Percentiles rank a stretch among this genome's conserved stretches.
Evolutionary conservation across 1,140 invertebrate species (phyloP).

Genomic region (Stegodyphus dumicola): DNA sequence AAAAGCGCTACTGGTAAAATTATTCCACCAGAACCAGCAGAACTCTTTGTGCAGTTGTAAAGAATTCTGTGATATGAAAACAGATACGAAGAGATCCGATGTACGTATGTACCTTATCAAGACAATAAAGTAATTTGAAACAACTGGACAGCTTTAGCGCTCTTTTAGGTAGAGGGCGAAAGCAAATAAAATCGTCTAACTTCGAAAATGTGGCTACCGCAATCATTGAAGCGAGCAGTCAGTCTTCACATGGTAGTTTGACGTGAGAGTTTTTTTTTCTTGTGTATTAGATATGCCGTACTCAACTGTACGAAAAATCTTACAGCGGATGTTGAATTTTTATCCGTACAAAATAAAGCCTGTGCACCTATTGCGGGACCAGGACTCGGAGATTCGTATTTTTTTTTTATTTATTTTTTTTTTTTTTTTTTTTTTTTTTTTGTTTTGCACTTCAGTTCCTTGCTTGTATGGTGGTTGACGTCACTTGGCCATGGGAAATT

Average conservation of each 20-base stretch:
- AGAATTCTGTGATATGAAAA: neutral
- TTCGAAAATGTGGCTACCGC: slow-evolving; percentile 1
- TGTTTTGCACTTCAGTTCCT: neutral
- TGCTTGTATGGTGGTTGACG: neutral
- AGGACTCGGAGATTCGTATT: neutral
- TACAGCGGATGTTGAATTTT: neutral
- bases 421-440: too few species aligned
- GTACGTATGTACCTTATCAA: neutral
- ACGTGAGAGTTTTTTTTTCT: neutral
- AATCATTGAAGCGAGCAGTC: neutral
- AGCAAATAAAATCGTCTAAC: neutral
- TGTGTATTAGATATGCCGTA: slow-evolving; percentile 7
- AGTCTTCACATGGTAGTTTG: slow-evolving; percentile 3
- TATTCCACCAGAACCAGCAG: neutral
- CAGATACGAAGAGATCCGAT: neutral
- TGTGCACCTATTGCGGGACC: neutral
- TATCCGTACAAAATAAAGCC: neutral
- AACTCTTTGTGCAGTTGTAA: neutral
- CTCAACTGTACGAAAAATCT: neutral
- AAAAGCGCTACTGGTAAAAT: neutral
- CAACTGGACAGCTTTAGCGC: neutral
- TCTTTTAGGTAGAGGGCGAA: slow-evolving; percentile 17
- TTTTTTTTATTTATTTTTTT: too few species aligned
- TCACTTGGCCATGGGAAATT: neutral
- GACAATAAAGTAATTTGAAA: slow-evolving; percentile 18